These are phyloP conservation scores for Epiblema foenella DNA, from an alignment of 2,888 invertebrate species.

Conservation along the genomic window DNA sequence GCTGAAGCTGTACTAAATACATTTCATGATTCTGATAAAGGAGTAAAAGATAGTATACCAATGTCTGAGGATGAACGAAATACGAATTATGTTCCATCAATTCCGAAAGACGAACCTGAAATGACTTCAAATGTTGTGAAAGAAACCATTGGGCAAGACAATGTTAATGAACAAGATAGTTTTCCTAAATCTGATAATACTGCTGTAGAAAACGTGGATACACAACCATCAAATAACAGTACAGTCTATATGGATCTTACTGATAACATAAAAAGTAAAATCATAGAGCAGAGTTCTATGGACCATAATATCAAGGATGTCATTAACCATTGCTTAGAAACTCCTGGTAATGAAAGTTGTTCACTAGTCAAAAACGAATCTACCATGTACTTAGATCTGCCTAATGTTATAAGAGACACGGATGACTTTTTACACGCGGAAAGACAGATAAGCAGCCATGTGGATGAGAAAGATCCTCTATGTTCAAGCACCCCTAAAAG, in stretches of 20 bases:
- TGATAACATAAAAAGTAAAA: conserved; percentile 63
- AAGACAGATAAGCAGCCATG: conserved; percentile 57
- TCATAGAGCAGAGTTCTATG: conserved; percentile 55
- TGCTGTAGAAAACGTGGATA: conserved; percentile 45
- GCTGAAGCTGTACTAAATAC: conserved; percentile 3
- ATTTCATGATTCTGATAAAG: conserved; percentile 1
- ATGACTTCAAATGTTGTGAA: conserved; percentile 1
- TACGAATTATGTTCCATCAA: not conserved
- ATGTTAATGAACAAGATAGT: conserved; percentile 41
- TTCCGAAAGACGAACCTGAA: not conserved
- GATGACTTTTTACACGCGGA: conserved; percentile 69
- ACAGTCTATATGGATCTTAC: conserved; percentile 76
- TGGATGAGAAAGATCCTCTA: conserved; percentile 53
- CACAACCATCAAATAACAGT: conserved; percentile 56
- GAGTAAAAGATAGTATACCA: not conserved
- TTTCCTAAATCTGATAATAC: conserved; percentile 55
- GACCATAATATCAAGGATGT: conserved; percentile 55
- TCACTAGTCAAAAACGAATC: conserved; percentile 67
- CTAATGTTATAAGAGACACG: conserved; percentile 66
- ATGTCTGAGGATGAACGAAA: not conserved
- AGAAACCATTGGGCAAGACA: not conserved
- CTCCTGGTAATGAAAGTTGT: conserved; percentile 49
- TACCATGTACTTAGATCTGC: conserved; percentile 76
- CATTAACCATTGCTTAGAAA: conserved; percentile 57
- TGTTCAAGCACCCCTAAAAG: conserved; percentile 71